Base-by-base conservation (phyloP, 2,113 vertebrate genomes). In the Camarhynchus parvulus region DNA sequence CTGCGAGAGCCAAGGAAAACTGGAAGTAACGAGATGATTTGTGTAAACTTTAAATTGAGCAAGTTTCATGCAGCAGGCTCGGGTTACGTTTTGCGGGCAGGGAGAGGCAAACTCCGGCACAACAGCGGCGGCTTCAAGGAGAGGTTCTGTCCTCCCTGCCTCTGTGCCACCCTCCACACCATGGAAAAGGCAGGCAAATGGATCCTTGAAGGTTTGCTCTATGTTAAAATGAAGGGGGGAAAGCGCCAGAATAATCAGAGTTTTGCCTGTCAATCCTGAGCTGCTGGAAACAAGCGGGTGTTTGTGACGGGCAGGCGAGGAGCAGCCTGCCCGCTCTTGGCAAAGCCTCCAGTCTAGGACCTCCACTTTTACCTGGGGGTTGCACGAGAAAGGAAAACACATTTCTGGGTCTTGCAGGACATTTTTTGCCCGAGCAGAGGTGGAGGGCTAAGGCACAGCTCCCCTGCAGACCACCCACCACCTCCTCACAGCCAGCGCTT, bases 361-460 rank as follows among this genome's bases (percentile, higher is more conserved):
- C 22, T 75, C 64, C 18, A 3, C 1, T 37, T 61, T 41, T 68
- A 66, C 39, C 63, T 55, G 49, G 63, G 61, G 47, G 13, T 4
- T 25, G 23, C 17, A n/a, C 8, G 33, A 0, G 2, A 69, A 85
- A 92, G 27, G 30, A 89, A 83, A 90, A 88, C 17, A 39, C 24
- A 15, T 25, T 53, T 49, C 17, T n/a, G 53, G 61, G 33, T 10
- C 64, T 83, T 52, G 46, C 52, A 55, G 67, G 63, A 55, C 0
- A 0, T 41, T 68, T 74, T 70, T 25, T 85, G 28, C 59, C 33
- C 2, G 3, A 56, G 83, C 14, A 6, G 1, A 11, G 0, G 1
- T 9, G 28, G 46, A 76, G 15, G 66, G 47, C 16, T 52, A 41
- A 90, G 56, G 61, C 66, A 78, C 0, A 7, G 5, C 42, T 62